Base-by-base conservation (phyloP, 2,888 invertebrate genomes). In the Drosophila merina region DNA sequence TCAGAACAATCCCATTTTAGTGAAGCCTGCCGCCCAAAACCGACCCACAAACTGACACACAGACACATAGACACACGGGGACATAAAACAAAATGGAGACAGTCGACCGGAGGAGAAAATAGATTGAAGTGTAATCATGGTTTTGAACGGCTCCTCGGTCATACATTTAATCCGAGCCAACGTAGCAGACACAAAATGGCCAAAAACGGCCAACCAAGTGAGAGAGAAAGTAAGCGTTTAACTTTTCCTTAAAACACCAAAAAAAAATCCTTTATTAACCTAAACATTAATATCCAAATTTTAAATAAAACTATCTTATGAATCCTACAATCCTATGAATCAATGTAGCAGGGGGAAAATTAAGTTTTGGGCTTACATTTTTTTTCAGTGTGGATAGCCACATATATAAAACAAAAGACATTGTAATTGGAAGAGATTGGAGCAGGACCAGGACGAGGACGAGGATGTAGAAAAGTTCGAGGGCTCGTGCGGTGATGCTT, bases 101-200 rank as follows among this genome's bases (percentile, higher is more conserved):
- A 75, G 73, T 26, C 38, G 55, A 64, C 66, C 60, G 42, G 62
- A 54, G 50, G 48, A 68, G 72, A 70, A 82, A 83, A 85, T 88
- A 88, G 86, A 85, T 85, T 85, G 84, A 85, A 85, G 84, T 85
- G 84, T 85, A 85, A 85, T 85, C 84, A 85, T 85, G 88, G 84
- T 80, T 85, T 83, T 88, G 86, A 85, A 85, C 88, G 84, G 87
- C 81, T 84, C 70, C 72, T 88, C 84, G 84, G 80, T 78, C 84
- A 86, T 76, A 83, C 79, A 83, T 88, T 83, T 85, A 85, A 88
- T 86, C 86, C 81, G 54, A 73, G 76, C 83, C 73, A 87, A 85
- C 80, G 80, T 81, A 86, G 83, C 79, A 75, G 77, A 74, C 77
- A 79, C 79, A 74, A 82, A 85, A 82, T 75, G 83, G 79, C 79